Evolutionary conservation across 1,140 invertebrate species (phyloP), one percentile per base, ranked within the genome.

Genomic region (Megathymus violae): DNA sequence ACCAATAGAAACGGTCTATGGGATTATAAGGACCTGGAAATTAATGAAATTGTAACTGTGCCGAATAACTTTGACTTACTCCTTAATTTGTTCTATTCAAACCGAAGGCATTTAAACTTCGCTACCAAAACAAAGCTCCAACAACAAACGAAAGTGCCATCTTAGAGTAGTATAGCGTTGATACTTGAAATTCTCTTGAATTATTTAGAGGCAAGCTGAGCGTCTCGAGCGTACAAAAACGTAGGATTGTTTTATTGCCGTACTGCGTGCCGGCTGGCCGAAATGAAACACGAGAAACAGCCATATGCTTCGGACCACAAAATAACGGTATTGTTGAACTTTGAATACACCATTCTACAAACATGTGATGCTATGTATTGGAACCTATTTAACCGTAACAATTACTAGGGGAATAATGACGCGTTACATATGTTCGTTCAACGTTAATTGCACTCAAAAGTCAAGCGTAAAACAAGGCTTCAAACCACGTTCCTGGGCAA

Each of bases 291-390:
- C 64, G 71, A 72, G 67, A 74, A 63, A 68, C 61, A 59, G 61
- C 66, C 71, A 74, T 65, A 75, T 73, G 69, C 58, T 25, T 22
- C 22, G 54, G 48, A 27, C 46, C 58, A 62, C 67, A 74, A 71
- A 71, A 75, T 64, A 70, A 59, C 67, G 54, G 65, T 66, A 75
- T 75, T 75, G 73, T 75, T 67, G 52, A 62, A 64, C 41, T 36
- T 40, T 69, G 47, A 69, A 69, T 47, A 50, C 16, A 47, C 25
- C 13, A 36, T 22, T 38, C 43, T 59, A 47, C 36, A 46, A 59
- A 59, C 31, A 54, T 41, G 9, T 46, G 25, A 47, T 46, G 43
- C 13, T 59, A 47, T 59, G 36, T 59, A 59, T 59, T 47, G 56
- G 17, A 47, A 59, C 31, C 56, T 47, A 59, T 59, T 59, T 59